phyloP scores from a whole-genome alignment of 2,113 vertebrate species.

The Rhynchomys soricoides region DNA sequence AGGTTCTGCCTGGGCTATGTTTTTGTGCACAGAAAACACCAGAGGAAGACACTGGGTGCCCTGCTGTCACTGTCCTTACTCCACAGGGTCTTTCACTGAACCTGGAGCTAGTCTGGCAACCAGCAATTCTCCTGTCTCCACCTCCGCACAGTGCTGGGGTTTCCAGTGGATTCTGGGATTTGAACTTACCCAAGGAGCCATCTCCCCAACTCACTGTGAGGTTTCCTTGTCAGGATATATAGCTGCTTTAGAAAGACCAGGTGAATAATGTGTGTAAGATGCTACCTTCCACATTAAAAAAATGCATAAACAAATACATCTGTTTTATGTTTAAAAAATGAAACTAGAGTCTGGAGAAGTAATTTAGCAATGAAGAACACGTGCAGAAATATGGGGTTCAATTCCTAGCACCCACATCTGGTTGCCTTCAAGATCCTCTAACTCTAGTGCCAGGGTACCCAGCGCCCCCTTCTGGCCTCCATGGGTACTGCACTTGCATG shows the following conservation, averaged over 20 bases:
- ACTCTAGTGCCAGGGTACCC: too few species aligned
- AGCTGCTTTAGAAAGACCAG: background rate
- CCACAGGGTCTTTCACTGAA: background rate
- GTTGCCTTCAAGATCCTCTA: background rate
- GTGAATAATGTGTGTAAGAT: background rate
- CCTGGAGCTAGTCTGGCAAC: background rate
- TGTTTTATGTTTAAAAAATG: background rate
- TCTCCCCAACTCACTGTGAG: background rate
- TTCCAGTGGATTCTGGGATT: background rate
- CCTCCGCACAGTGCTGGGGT: background rate
- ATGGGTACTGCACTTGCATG: background rate
- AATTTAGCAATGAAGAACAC: background rate
- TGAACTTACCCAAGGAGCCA: background rate
- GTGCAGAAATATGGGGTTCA: background rate
- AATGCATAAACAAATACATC: background rate
- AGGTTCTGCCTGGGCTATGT: background rate
- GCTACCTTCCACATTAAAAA: background rate
- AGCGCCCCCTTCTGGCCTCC: background rate
- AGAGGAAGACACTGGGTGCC: background rate
- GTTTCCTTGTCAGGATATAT: background rate
- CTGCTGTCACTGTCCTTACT: background rate
- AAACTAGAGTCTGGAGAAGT: background rate
- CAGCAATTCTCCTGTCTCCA: background rate
- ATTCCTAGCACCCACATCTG: background rate
- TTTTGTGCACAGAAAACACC: too few species aligned